Conservation (phyloP, 1,140 invertebrate genomes). For the Platyscapa corneri region DNA sequence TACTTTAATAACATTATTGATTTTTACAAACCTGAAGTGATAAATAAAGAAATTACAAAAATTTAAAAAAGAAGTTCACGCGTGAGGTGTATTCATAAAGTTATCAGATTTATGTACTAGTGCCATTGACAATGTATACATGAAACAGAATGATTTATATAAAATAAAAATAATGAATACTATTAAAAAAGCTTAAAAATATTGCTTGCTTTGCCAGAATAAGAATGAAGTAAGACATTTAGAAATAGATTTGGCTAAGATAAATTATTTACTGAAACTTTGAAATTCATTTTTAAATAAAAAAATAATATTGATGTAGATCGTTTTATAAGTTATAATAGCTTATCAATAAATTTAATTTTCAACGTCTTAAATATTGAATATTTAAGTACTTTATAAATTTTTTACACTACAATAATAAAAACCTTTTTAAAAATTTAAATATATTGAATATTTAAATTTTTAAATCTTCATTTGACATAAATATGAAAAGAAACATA, state of each 20-base stretch:
- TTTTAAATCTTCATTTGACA: not conserved
- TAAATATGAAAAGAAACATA: not conserved
- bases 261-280: constrained; percentile 18
- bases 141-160: not conserved
- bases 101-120: constrained; percentile 15
- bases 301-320: not conserved
- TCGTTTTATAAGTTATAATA: not conserved
- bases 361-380: not conserved
- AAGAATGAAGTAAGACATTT: not conserved
- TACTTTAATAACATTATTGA: constrained; percentile 11
- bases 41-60: not conserved
- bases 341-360: not conserved
- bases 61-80: not conserved
- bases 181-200: not conserved
- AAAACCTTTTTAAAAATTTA: not conserved
- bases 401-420: not conserved
- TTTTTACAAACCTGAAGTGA: not conserved
- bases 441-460: not conserved
- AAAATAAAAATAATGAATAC: not conserved
- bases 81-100: not conserved
- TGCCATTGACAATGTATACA: constrained; percentile 21
- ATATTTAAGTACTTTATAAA: not conserved
- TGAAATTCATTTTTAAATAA: not conserved
- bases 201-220: constrained; percentile 27
- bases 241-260: constrained; percentile 1